These are phyloP conservation scores for Drymonia ruficornis DNA, from an alignment of 2,888 invertebrate species.

Conservation along the genomic window DNA sequence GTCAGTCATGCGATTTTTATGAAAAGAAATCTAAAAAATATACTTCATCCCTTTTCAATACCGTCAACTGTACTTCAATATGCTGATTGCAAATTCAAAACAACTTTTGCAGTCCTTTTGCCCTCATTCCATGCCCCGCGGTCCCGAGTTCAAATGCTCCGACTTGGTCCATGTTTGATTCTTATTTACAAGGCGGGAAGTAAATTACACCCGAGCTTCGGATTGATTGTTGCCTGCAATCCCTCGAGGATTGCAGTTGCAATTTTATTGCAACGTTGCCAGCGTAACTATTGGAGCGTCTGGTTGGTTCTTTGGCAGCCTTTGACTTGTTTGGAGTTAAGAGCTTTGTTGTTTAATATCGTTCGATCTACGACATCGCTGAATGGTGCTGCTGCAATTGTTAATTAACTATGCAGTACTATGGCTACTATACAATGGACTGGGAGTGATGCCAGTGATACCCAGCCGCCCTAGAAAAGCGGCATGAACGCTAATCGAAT, in stretches of 20 bases:
- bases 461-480: too few relatives aligned
- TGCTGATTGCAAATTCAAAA: slow-evolving; percentile 25
- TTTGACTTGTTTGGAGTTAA: background rate
- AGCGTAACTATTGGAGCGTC: slow-evolving; percentile 24
- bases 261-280: slow-evolving; percentile 55
- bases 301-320: slow-evolving; percentile 6
- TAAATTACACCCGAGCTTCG: slow-evolving; percentile 66
- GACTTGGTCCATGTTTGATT: slow-evolving; percentile 52
- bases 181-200: slow-evolving; percentile 72
- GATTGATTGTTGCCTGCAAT: slow-evolving; percentile 68
- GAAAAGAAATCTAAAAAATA: too few relatives aligned
- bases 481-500: too few relatives aligned
- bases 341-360: too few relatives aligned
- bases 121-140: slow-evolving; percentile 31
- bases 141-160: slow-evolving; percentile 30
- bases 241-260: slow-evolving; percentile 61
- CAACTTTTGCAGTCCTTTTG: slow-evolving; percentile 18
- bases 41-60: background rate
- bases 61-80: slow-evolving; percentile 1
- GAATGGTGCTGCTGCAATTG: too few relatives aligned
- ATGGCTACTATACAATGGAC: too few relatives aligned
- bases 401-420: too few relatives aligned
- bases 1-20: too few relatives aligned
- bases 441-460: too few relatives aligned
- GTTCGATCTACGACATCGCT: too few relatives aligned